Conservation (phyloP, 2,888 invertebrate species). For the Eucriotettix oculatus region DNA sequence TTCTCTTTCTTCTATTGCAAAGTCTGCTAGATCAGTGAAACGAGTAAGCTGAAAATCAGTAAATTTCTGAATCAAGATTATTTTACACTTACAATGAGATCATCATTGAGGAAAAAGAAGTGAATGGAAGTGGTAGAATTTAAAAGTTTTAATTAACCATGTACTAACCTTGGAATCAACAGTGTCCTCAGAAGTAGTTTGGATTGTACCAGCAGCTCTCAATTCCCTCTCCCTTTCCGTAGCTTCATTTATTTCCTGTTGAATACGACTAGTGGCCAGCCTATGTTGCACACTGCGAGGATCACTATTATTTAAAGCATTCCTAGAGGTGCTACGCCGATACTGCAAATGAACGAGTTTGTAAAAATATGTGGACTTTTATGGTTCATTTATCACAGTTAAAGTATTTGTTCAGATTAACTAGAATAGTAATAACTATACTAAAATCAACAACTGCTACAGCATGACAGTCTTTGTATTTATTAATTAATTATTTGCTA, state of each 20-base stretch:
- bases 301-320: conserved; percentile 2
- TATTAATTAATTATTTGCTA: too few relatives aligned
- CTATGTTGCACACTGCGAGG: conserved; percentile 10
- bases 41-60: conserved; percentile 13
- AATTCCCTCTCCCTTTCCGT: conserved; percentile 71
- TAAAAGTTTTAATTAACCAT: too few relatives aligned
- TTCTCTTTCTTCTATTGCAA: conserved; percentile 11
- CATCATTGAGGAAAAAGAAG: too few relatives aligned
- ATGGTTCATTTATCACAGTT: too few relatives aligned
- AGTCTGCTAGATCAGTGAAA: conserved; percentile 14
- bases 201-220: conserved; percentile 40
- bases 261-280: conserved; percentile 48
- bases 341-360: too few relatives aligned
- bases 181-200: conserved; percentile 29
- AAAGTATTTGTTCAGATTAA: too few relatives aligned
- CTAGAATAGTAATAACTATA: too few relatives aligned
- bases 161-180: too few relatives aligned
- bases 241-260: conserved; percentile 76
- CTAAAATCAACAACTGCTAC: too few relatives aligned
- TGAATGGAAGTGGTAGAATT: too few relatives aligned
- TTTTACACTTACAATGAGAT: neutral
- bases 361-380: too few relatives aligned
- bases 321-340: neutral
- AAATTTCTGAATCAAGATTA: neutral
- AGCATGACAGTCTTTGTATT: too few relatives aligned